Evolutionary conservation across 1,140 invertebrate species (phyloP), one percentile per base, ranked within the genome.

Genomic region (Belonocnema kinseyi): DNA sequence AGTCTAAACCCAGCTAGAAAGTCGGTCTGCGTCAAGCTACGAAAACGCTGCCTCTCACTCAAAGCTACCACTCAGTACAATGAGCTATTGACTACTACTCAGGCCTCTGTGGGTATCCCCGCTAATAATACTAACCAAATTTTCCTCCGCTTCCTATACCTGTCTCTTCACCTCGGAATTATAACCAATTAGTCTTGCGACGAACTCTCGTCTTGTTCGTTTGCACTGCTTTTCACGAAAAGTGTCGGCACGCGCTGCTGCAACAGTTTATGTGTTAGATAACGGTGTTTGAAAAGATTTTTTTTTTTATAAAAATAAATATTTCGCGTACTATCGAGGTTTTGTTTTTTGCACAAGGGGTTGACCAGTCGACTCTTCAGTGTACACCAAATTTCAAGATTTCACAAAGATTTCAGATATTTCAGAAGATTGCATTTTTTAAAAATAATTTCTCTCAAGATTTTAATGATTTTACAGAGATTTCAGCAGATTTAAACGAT

Each of bases 1-100:
- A 95, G 96, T 93, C 89, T 90, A 86, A 88, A 86, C 85, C 84
- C 88, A 90, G 89, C 89, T 90, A 90, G 88, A 91, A 88, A 90
- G 83, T 85, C 89, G 81, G 82, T 88, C 85, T 88, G 86, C 87
- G 83, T 88, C 85, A 90, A 88, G 87, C 87, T 88, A 86, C 88
- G 87, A 90, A 90, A 90, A 83, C 88, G 87, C 87, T 87, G 85
- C 87, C 87, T 89, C 87, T 89, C 88, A 89, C 87, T 89, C 86
- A 88, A 88, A 88, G 83, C 86, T 86, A 89, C 87, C 86, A 88
- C 83, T 89, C 87, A 89, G 84, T 88, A 89, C 86, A 89, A 89
- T 85, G 88, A 85, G 83, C 88, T 90, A 86, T 88, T 90, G 88
- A 87, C 88, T 88, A 88, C 89, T 89, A 85, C 85, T 89, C 87